Evolutionary conservation across 64 coral and sea anemone genomes (phyloP).

Genomic region (Porites australiensis): DNA sequence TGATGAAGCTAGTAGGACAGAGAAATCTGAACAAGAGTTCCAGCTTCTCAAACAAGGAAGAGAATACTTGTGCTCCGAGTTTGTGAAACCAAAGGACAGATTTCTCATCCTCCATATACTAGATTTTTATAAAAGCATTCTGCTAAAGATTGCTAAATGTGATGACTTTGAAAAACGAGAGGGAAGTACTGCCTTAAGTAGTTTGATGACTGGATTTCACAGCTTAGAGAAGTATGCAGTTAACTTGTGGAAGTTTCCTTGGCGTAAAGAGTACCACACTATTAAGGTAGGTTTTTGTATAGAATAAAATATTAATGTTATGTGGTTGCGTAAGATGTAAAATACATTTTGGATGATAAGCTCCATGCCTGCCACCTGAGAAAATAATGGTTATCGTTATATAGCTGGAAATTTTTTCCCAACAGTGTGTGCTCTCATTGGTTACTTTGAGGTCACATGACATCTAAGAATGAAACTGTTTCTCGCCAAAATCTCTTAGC

Average conservation of each 20-base stretch:
- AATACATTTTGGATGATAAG: too few species aligned
- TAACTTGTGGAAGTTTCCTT: constrained; percentile 34
- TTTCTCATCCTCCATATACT: not conserved
- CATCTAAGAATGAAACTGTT: too few species aligned
- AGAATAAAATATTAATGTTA: too few species aligned
- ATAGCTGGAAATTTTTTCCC: too few species aligned
- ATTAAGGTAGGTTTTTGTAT: constrained; percentile 21
- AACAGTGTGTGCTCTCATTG: too few species aligned
- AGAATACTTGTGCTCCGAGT: not conserved
- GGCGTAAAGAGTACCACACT: constrained; percentile 41
- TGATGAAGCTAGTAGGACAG: not conserved
- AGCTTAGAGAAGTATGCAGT: constrained; percentile 10
- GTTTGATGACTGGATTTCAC: constrained; percentile 17
- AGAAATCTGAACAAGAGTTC: too few species aligned
- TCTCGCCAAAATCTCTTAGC: too few species aligned
- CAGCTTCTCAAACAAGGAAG: not conserved
- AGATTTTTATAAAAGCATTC: not conserved
- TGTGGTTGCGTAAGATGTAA: too few species aligned
- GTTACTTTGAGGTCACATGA: too few species aligned
- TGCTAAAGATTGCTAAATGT: not conserved
- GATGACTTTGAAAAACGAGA: not conserved
- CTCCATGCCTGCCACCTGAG: too few species aligned
- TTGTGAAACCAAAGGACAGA: not conserved
- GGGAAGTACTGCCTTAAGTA: not conserved
- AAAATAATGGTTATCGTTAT: too few species aligned